These are phyloP conservation scores for Cryptocephalus primarius DNA, from an alignment of 2,888 invertebrate genomes.

Conservation along the genomic window DNA sequence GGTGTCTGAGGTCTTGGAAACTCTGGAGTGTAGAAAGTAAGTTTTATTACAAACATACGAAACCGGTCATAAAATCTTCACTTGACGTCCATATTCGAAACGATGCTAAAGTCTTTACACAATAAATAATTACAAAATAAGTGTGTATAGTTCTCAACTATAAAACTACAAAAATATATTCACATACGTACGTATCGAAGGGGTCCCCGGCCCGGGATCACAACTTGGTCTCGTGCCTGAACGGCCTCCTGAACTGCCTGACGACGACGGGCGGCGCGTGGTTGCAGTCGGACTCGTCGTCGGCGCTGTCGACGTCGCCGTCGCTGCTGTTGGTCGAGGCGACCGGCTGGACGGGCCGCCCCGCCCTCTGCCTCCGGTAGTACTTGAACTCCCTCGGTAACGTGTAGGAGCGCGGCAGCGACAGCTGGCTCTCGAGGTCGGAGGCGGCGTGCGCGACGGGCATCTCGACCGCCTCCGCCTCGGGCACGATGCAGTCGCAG, in stretches of 20 bases:
- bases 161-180: not conserved
- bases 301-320: constrained; percentile 75
- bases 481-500: constrained; percentile 38
- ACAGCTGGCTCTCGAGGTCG: constrained; percentile 69
- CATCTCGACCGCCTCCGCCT: constrained; percentile 25
- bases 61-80: too few relatives aligned
- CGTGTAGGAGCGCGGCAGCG: constrained; percentile 74
- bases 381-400: constrained; percentile 78
- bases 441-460: constrained; percentile 35
- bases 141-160: not conserved
- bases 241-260: constrained; percentile 35
- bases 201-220: constrained; percentile 18
- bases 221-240: constrained; percentile 52
- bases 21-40: too few relatives aligned
- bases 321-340: constrained; percentile 73
- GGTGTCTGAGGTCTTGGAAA: too few relatives aligned
- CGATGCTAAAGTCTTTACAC: too few relatives aligned
- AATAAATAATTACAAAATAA: constrained; percentile 16
- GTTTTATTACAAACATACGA: too few relatives aligned
- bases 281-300: constrained; percentile 44
- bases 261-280: constrained; percentile 32
- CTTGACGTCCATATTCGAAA: too few relatives aligned
- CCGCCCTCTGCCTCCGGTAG: constrained; percentile 41
- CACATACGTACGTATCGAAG: not conserved
- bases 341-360: constrained; percentile 54